These are phyloP conservation scores for Ardeotis arabs DNA, from an alignment of 2,113 vertebrate genomes.

Conservation along the genomic window DNA sequence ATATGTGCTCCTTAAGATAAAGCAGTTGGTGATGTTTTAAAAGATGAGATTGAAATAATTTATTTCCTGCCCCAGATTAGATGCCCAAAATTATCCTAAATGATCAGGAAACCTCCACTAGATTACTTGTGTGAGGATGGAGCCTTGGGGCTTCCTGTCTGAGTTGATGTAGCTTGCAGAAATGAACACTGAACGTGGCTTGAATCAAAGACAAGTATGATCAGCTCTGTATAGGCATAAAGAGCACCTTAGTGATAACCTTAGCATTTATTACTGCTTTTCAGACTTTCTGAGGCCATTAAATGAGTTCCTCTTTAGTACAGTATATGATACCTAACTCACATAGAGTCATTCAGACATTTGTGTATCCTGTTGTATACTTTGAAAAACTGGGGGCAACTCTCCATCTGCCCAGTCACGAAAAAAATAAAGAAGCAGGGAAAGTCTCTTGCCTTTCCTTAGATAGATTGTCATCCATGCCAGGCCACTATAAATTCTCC, in stretches of 20 bases:
- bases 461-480: background rate
- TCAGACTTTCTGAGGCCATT: background rate
- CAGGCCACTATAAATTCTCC: background rate
- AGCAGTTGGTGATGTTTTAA: background rate
- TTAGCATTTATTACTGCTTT: background rate
- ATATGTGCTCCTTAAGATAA: background rate
- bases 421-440: background rate
- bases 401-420: background rate
- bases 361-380: accelerated
- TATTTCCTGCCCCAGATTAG: background rate
- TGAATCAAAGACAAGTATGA: background rate
- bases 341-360: background rate
- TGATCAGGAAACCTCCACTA: background rate
- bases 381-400: background rate
- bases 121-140: background rate
- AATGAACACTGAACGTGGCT: accelerated
- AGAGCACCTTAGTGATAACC: background rate
- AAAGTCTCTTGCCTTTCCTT: background rate
- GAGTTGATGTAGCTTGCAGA: background rate
- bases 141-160: background rate
- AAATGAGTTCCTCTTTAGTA: background rate
- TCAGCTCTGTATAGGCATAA: background rate
- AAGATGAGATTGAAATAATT: background rate
- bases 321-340: background rate
- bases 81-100: background rate